Conservation (phyloP, 2,113 vertebrate genomes). For the Carassius carassius region DNA sequence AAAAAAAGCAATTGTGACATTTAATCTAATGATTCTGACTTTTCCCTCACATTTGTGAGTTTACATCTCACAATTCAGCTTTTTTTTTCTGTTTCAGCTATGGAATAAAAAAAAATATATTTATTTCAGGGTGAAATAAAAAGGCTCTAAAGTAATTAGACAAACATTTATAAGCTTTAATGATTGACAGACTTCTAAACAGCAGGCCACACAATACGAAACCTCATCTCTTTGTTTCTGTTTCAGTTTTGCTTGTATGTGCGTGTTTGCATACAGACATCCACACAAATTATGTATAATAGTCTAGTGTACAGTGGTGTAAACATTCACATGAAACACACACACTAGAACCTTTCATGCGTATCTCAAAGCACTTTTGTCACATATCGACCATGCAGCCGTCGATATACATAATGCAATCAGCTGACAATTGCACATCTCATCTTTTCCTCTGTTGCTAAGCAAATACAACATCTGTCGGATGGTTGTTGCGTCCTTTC, state of each 20-base stretch:
- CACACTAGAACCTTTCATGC: not conserved
- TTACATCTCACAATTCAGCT: no score
- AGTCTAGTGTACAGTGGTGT: not conserved
- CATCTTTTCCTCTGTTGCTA: constrained; percentile 38
- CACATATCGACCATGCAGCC: constrained; percentile 16
- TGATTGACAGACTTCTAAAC: not conserved
- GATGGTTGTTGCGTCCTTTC: constrained; percentile 14
- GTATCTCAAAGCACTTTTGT: constrained; percentile 12
- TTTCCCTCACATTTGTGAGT: no score
- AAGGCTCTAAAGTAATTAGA: not conserved
- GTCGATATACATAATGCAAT: constrained; percentile 10
- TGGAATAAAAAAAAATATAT: no score
- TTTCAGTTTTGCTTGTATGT: constrained; percentile 24
- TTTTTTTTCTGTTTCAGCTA: no score
- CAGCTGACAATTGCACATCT: constrained; percentile 33
- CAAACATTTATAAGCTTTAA: not conserved
- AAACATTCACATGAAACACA: not conserved
- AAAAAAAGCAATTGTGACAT: no score
- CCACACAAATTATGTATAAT: not conserved
- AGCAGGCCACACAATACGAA: not conserved
- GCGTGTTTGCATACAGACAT: constrained; percentile 7
- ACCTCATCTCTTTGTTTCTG: constrained; percentile 28
- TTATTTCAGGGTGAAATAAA: not conserved
- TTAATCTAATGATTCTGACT: no score
- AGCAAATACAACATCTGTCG: constrained; percentile 38